phyloP scores from a whole-genome alignment of 2,888 invertebrate species.

The Habroteleia sp. region DNA sequence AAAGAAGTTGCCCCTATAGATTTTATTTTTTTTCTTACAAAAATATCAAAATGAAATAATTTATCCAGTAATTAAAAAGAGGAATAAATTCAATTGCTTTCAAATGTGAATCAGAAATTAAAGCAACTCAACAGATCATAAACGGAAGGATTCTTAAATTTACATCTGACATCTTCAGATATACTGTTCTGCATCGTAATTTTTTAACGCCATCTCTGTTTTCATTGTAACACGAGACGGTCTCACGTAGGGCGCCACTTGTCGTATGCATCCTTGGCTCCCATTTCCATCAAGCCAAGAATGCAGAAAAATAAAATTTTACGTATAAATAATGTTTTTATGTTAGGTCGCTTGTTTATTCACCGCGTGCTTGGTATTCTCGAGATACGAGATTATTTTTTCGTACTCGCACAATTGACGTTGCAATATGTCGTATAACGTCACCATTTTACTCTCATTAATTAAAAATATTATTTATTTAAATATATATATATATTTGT shows the following conservation, averaged over 20 bases:
- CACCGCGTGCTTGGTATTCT: constrained; percentile 3
- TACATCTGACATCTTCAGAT: constrained; percentile 20
- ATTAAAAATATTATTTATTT: too few species aligned
- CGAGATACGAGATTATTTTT: constrained; percentile 1
- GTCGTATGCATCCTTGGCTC: constrained; percentile 22
- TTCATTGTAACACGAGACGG: constrained; percentile 23
- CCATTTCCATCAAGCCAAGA: constrained; percentile 25
- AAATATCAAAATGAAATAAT: too few species aligned
- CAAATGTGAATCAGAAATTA: too few species aligned
- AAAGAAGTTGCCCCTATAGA: too few species aligned
- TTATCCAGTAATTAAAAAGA: too few species aligned
- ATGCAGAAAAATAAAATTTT: constrained; percentile 31
- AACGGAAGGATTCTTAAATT: constrained; percentile 13
- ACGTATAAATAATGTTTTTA: constrained; percentile 33
- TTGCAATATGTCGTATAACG: constrained; percentile 5
- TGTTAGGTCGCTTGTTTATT: constrained; percentile 15
- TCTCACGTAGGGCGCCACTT: constrained; percentile 15
- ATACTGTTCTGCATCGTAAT: constrained; percentile 18
- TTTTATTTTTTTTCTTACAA: too few species aligned
- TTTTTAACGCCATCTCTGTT: constrained; percentile 25
- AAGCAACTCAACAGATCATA: constrained; percentile 14
- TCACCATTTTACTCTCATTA: too few species aligned
- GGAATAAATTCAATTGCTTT: too few species aligned
- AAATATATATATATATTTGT: too few species aligned
- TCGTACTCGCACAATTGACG: constrained; percentile 14